Evolutionary conservation across 2,888 invertebrate genomes (phyloP).

Genomic region (Drosophila kuntzei): DNA sequence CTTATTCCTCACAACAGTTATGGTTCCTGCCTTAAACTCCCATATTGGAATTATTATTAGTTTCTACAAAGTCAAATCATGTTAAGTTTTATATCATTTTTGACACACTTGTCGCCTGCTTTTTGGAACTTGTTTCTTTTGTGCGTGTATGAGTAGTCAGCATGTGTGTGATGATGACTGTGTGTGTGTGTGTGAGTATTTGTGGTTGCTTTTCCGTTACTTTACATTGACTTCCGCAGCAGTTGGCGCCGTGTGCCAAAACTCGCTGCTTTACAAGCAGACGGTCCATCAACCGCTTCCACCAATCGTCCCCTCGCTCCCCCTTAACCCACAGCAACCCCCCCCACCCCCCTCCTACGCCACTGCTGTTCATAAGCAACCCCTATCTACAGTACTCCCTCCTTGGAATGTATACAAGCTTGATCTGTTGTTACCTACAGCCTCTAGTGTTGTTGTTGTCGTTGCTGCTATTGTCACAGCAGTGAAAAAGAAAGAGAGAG

Average conservation of each 20-base stretch:
- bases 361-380: slow-evolving; percentile 1
- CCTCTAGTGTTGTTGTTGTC: slow-evolving; percentile 25
- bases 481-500: slow-evolving; percentile 1
- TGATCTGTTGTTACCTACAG: slow-evolving; percentile 11
- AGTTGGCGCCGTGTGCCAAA: slow-evolving; percentile 45
- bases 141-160: slow-evolving; percentile 24
- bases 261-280: slow-evolving; percentile 12
- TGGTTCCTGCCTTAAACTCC: no score
- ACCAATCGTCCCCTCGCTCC: not conserved
- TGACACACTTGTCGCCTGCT: slow-evolving; percentile 38
- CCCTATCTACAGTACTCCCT: not conserved
- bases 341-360: not conserved
- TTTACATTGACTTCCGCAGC: slow-evolving; percentile 73
- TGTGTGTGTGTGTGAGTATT: slow-evolving; percentile 26
- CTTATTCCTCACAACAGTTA: no score
- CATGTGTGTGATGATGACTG: slow-evolving; percentile 14
- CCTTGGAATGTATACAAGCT: not conserved
- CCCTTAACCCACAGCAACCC: no score
- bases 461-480: slow-evolving; percentile 37
- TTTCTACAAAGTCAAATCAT: no score
- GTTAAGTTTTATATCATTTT: not conserved
- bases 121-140: slow-evolving; percentile 5
- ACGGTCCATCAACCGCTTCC: slow-evolving; percentile 1
- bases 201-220: slow-evolving; percentile 68
- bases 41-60: no score